Evolutionary conservation across 1,140 invertebrate species (phyloP).

Genomic region (Drosophila kohkoa): DNA sequence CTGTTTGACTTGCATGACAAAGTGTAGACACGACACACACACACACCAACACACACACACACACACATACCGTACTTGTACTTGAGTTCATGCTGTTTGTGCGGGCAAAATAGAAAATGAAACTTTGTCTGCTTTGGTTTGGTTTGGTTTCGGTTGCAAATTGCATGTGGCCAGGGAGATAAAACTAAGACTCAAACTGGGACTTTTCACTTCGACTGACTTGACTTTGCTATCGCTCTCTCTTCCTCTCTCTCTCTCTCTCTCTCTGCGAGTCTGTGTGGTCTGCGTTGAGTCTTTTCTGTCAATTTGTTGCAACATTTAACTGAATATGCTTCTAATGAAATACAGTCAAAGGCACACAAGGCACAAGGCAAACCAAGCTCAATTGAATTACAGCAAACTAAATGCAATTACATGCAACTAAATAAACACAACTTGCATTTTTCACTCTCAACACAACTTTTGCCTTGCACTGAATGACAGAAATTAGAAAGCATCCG

Average conservation of each 20-base stretch:
- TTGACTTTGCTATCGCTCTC: no score
- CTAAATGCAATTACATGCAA: slow-evolving; percentile 72
- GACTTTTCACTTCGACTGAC: background rate
- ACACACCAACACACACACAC: background rate
- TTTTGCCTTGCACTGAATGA: slow-evolving; percentile 47
- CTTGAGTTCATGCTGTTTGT: slow-evolving; percentile 11
- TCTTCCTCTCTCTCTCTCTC: no score
- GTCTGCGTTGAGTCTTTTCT: slow-evolving; percentile 22
- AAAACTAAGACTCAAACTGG: slow-evolving; percentile 16
- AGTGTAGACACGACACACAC: slow-evolving; percentile 17
- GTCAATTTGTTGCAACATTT: slow-evolving; percentile 52
- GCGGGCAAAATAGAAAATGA: slow-evolving; percentile 19
- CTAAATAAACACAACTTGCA: slow-evolving; percentile 74
- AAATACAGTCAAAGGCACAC: slow-evolving; percentile 55
- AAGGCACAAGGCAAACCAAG: slow-evolving; percentile 35
- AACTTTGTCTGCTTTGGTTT: slow-evolving; percentile 36
- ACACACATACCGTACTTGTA: background rate
- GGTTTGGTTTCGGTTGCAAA: slow-evolving; percentile 40
- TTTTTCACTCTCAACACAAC: slow-evolving; percentile 45
- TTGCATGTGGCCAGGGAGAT: slow-evolving; percentile 37
- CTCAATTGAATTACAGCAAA: slow-evolving; percentile 63
- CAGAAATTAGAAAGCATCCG: slow-evolving; percentile 60
- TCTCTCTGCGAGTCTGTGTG: background rate
- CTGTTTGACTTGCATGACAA: slow-evolving; percentile 28
- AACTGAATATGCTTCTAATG: slow-evolving; percentile 52